Base-by-base conservation (phyloP, 2,113 vertebrate species). In the Orcinus orca region DNA sequence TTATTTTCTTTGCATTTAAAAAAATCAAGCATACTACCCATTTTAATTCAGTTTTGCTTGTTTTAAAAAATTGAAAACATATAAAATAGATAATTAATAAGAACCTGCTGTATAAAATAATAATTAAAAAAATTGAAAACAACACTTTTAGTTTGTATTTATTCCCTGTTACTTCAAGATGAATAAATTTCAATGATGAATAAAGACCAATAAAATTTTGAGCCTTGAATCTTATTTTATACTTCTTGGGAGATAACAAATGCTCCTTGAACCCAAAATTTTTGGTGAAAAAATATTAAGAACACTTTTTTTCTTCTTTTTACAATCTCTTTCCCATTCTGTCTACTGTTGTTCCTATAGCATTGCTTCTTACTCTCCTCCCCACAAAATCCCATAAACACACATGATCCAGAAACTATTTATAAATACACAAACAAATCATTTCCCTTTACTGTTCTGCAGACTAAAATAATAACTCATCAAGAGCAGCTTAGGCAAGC, bases 381-480 rank as follows among this genome's bases (percentile, higher is more conserved):
- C 14, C 55, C 25, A 38, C 38, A 36, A 93, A 65, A 47, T 8
- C 1, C 18, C 60, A 63, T 12, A 87, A 74, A 86, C 31, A 55
- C 15, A 63, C 21, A n/a, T 60, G 47, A 33, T 33, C 68, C 15
- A 82, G n/a, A 53, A 89, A 21, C 44, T 82, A 92, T 79, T 83
- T 73, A 94, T 90, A 82, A 88, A 93, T 62, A 44, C 15, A 92
- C 29, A 80, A 93, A 68, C 41, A 82, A 38, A 79, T 92, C 15
- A 36, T 58, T 96, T 89, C 41, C 25, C 26, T 87, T 92, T 67
- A 74, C 6, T 90, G 26, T 80, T 83, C 25, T 62, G 17, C 14
- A 79, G 79, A 23, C 70, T 88, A 76, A 82, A 94, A 93, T 93
- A 95, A 84, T 90, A 85, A 81, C 33, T 95, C 77, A 93, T 91